Evolutionary conservation across 1,140 invertebrate species (phyloP).

Genomic region (Scaptomyza hsui): DNA sequence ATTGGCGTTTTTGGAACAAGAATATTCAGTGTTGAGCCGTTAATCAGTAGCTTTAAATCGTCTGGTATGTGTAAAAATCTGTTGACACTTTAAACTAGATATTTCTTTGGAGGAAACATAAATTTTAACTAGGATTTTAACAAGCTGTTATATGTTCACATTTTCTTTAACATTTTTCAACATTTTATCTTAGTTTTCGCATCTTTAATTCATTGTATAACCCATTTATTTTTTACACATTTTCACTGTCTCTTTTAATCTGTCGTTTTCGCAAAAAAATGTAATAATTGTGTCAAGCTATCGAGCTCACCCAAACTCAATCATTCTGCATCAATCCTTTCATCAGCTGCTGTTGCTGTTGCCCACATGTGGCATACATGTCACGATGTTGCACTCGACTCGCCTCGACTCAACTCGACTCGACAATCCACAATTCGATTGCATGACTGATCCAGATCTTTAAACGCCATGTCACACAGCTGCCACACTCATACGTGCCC

Average conservation of each 20-base stretch:
- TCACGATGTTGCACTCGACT: constrained; percentile 10
- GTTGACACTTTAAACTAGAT: neutral
- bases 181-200: neutral
- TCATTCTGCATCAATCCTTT: constrained; percentile 34
- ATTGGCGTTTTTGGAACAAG: constrained; percentile 29
- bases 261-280: neutral
- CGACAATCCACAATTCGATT: constrained; percentile 32
- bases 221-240: neutral
- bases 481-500: constrained; percentile 30
- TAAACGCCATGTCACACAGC: constrained; percentile 29
- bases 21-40: neutral
- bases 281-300: constrained; percentile 10
- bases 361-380: constrained; percentile 25
- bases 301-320: constrained; percentile 16
- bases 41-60: constrained; percentile 6
- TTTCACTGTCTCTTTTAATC: neutral
- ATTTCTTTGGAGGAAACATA: neutral
- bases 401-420: constrained; percentile 16
- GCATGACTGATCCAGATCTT: constrained; percentile 42
- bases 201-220: neutral
- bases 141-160: neutral
- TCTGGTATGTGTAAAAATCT: neutral
- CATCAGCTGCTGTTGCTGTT: constrained; percentile 22
- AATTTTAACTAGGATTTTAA: neutral
- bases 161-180: neutral